phyloP scores from a whole-genome alignment of 2,113 vertebrate genomes.

The Neoarius graeffei region DNA sequence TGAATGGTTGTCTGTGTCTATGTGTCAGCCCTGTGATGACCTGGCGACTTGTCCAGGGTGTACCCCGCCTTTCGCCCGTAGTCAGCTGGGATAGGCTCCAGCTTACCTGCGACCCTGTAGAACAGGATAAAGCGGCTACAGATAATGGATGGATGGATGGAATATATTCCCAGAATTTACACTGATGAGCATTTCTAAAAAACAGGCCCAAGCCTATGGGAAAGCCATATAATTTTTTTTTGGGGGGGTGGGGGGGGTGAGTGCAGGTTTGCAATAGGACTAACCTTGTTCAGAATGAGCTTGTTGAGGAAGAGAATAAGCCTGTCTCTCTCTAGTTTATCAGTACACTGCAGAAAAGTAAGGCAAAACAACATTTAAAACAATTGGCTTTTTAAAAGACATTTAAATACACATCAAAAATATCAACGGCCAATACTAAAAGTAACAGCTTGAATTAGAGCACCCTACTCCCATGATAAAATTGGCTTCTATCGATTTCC shows the following conservation, averaged over 20 bases:
- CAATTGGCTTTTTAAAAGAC: no score
- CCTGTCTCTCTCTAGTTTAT: conserved; percentile 92
- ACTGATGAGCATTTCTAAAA: not conserved
- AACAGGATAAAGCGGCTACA: no score
- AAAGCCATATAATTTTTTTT: no score
- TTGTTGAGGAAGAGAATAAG: conserved; percentile 96
- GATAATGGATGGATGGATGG: no score
- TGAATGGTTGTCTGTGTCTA: no score
- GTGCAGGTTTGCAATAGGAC: not conserved
- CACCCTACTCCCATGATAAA: not conserved
- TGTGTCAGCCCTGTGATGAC: no score
- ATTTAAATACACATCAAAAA: not conserved
- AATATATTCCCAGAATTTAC: not conserved
- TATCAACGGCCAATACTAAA: not conserved
- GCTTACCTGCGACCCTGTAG: no score
- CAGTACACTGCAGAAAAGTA: conserved; percentile 81
- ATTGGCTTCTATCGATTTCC: not conserved
- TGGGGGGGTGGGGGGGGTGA: no score
- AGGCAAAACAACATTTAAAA: not conserved
- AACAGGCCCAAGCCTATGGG: no score
- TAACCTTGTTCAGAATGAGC: conserved; percentile 94
- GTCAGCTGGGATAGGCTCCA: no score
- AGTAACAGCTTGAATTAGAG: not conserved
- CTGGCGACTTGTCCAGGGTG: no score
- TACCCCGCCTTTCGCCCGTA: no score